phyloP scores from a whole-genome alignment of 2,797 vertebrate genomes.

The Chrysocyon brachyurus region DNA sequence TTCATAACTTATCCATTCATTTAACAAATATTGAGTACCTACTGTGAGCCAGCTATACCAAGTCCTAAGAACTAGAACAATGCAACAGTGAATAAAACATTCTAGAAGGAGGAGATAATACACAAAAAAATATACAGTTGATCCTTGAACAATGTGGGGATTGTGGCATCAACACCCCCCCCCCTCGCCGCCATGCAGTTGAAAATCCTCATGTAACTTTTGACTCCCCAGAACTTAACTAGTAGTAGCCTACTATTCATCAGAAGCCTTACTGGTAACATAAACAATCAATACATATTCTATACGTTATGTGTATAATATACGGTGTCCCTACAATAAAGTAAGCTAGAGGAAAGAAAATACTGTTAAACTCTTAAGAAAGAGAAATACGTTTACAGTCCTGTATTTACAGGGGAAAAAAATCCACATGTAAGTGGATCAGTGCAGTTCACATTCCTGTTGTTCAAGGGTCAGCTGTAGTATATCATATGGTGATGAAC shows the following conservation, averaged over 20 bases:
- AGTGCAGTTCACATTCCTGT: not conserved
- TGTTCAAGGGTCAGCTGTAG: not conserved
- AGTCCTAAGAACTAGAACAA: slow-evolving; percentile 10
- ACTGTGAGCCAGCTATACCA: not conserved
- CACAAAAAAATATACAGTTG: not conserved
- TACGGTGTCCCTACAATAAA: not conserved
- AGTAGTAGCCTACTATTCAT: not conserved
- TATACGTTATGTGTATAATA: not conserved
- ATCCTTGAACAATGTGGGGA: not conserved
- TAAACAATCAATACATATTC: not conserved
- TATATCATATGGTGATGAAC: not conserved
- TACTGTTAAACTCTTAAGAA: not conserved
- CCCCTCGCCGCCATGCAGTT: not conserved
- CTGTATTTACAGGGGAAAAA: not conserved
- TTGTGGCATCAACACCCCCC: not conserved
- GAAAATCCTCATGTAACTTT: not conserved
- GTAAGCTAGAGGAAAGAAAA: not conserved
- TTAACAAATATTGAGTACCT: not conserved
- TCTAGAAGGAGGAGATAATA: not conserved
- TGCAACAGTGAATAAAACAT: slow-evolving; percentile 1
- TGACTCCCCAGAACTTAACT: not conserved
- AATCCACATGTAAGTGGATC: not conserved
- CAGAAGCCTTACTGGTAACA: not conserved
- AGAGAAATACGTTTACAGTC: not conserved
- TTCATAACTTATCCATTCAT: not conserved